phyloP scores from a whole-genome alignment of 2,113 vertebrate species.

The Chaenocephalus aceratus region DNA sequence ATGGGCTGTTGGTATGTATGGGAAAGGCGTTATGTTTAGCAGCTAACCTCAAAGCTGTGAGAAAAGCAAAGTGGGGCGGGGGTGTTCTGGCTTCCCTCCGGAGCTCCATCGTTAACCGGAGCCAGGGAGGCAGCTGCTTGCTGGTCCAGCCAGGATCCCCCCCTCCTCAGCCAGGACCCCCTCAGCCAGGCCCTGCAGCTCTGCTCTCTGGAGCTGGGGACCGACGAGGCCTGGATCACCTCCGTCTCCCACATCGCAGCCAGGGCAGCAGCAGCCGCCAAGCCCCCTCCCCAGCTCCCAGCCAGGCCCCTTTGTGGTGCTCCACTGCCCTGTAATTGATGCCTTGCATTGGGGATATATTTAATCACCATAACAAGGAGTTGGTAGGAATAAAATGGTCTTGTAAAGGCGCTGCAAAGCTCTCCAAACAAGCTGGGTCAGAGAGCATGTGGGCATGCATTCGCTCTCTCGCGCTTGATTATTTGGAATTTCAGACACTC shows the following conservation, averaged over 20 bases:
- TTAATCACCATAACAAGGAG: slow-evolving; percentile 86
- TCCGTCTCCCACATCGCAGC: slow-evolving; percentile 61
- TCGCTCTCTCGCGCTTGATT: slow-evolving; percentile 5
- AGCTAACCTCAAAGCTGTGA: slow-evolving; percentile 36
- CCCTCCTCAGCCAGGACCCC: slow-evolving; percentile 67
- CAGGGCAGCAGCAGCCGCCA: slow-evolving; percentile 72
- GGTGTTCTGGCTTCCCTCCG: slow-evolving; percentile 57
- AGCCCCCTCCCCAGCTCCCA: slow-evolving; percentile 64
- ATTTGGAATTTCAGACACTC: slow-evolving; percentile 40
- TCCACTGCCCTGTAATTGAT: slow-evolving; percentile 84
- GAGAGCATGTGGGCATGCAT: slow-evolving; percentile 32
- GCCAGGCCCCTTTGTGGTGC: slow-evolving; percentile 76
- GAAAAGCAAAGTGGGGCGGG: neutral
- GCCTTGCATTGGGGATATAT: slow-evolving; percentile 84
- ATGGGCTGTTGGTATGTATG: slow-evolving; percentile 50
- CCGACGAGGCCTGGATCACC: slow-evolving; percentile 73
- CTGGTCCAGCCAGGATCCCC: slow-evolving; percentile 68
- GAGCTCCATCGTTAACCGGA: slow-evolving; percentile 53
- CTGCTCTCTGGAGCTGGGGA: slow-evolving; percentile 68
- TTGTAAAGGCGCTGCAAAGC: slow-evolving; percentile 81
- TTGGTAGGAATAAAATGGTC: slow-evolving; percentile 82
- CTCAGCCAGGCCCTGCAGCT: slow-evolving; percentile 74
- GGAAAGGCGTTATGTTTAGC: slow-evolving; percentile 46
- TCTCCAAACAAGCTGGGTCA: slow-evolving; percentile 67
- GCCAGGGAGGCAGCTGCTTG: slow-evolving; percentile 77